Conservation (phyloP, 2,113 vertebrate genomes). For the Zosterops japonicus region DNA sequence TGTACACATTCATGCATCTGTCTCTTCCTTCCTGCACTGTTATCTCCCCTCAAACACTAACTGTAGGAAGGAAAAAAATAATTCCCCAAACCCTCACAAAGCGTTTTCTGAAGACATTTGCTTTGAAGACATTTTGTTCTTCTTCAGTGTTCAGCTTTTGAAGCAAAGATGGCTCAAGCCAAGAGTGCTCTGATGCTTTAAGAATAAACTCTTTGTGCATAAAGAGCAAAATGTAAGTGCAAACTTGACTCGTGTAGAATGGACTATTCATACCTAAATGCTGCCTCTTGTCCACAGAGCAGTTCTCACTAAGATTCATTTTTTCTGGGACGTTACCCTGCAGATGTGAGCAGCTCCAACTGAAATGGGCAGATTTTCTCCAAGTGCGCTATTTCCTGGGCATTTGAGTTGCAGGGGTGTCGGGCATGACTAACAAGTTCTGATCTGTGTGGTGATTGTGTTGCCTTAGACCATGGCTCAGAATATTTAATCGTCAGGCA, state of each 20-base stretch:
- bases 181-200: slow-evolving; percentile 49
- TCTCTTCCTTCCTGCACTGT: slow-evolving; percentile 46
- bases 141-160: slow-evolving; percentile 50
- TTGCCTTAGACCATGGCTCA: slow-evolving; percentile 29
- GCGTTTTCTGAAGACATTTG: slow-evolving; percentile 42
- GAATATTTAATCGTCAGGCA: slow-evolving; percentile 32
- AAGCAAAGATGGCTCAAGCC: slow-evolving; percentile 48
- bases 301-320: slow-evolving; percentile 42
- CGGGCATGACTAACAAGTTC: slow-evolving; percentile 46
- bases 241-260: slow-evolving; percentile 52
- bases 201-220: slow-evolving; percentile 58
- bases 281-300: slow-evolving; percentile 7
- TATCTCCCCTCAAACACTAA: neutral
- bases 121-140: slow-evolving; percentile 40
- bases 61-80: slow-evolving; percentile 11
- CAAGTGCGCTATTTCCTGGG: slow-evolving; percentile 50
- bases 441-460: slow-evolving; percentile 48
- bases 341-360: slow-evolving; percentile 54
- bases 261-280: slow-evolving; percentile 56
- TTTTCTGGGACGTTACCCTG: slow-evolving; percentile 13
- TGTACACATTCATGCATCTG: neutral
- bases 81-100: slow-evolving; percentile 22
- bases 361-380: slow-evolving; percentile 51
- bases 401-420: neutral
- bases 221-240: slow-evolving; percentile 57